Percentiles rank a stretch among this genome's conserved stretches.
Evolutionary conservation across 2,888 invertebrate genomes (phyloP).

Genomic region (Microchrysa polita): DNA sequence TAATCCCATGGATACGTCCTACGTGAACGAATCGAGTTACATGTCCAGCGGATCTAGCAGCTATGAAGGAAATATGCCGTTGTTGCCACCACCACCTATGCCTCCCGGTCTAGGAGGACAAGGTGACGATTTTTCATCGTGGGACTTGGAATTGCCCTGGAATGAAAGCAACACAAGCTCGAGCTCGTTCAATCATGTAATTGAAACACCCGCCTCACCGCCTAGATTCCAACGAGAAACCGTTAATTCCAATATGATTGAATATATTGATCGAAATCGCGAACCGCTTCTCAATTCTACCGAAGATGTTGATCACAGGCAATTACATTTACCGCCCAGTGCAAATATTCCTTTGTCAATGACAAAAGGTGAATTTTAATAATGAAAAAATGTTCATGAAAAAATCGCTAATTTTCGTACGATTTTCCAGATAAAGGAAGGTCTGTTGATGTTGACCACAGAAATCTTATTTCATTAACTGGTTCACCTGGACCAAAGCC

Average conservation of each 20-base stretch:
- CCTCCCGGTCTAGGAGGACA: constrained; percentile 57
- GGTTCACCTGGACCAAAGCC: constrained; percentile 69
- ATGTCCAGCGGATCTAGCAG: constrained; percentile 49
- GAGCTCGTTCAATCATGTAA: constrained; percentile 59
- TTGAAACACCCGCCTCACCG: constrained; percentile 74
- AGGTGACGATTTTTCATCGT: constrained; percentile 62
- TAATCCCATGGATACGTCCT: constrained; percentile 52
- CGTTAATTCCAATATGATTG: constrained; percentile 67
- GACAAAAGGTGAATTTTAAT: constrained; percentile 46
- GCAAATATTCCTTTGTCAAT: constrained; percentile 59
- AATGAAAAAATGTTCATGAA: too few species aligned
- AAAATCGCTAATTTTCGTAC: neutral
- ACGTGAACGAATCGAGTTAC: constrained; percentile 52
- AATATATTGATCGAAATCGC: constrained; percentile 69
- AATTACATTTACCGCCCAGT: constrained; percentile 65
- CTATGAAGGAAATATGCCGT: constrained; percentile 55
- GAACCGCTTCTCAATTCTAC: constrained; percentile 62
- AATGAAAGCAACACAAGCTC: constrained; percentile 58
- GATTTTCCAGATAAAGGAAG: constrained; percentile 56
- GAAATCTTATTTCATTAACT: constrained; percentile 84
- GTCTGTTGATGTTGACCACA: constrained; percentile 78
- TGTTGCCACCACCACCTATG: constrained; percentile 63
- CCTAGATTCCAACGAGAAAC: constrained; percentile 73
- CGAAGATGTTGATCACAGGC: constrained; percentile 71
- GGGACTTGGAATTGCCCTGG: constrained; percentile 66